These are phyloP conservation scores for Carlito syrichta DNA, from an alignment of 2,113 vertebrate genomes.

Conservation along the genomic window DNA sequence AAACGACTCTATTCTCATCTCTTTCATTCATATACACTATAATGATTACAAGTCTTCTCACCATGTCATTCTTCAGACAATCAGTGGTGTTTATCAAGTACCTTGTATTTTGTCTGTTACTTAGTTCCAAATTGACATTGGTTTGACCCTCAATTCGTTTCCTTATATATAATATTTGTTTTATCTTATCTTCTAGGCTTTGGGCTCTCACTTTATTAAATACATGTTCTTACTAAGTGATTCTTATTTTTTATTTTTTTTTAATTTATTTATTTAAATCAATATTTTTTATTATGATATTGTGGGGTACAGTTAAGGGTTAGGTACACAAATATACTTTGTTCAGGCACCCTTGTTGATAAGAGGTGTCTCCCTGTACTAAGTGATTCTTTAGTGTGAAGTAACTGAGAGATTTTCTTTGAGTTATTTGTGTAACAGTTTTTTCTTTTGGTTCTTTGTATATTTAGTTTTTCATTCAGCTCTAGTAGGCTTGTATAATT, in stretches of 20 bases:
- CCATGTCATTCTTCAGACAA: background rate
- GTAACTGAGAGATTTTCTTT: background rate
- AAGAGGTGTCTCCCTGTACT: too few relatives aligned
- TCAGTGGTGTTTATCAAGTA: background rate
- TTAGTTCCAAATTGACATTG: background rate
- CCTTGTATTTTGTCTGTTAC: background rate
- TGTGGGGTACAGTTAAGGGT: too few relatives aligned
- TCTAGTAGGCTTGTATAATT: background rate
- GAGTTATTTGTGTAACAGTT: background rate
- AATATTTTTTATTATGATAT: too few relatives aligned
- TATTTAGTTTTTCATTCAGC: background rate
- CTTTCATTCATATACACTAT: background rate
- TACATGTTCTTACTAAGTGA: background rate
- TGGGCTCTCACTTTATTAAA: background rate
- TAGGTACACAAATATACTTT: too few relatives aligned
- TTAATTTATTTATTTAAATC: too few relatives aligned
- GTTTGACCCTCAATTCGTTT: background rate
- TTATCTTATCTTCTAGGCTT: background rate
- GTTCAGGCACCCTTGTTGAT: too few relatives aligned
- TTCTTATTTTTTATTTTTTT: too few relatives aligned
- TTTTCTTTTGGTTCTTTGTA: background rate
- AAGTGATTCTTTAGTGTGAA: background rate
- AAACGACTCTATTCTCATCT: background rate
- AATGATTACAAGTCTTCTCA: background rate
- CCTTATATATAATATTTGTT: background rate